Conservation (phyloP, 2,113 vertebrate species). For the Coreoperca whiteheadi region DNA sequence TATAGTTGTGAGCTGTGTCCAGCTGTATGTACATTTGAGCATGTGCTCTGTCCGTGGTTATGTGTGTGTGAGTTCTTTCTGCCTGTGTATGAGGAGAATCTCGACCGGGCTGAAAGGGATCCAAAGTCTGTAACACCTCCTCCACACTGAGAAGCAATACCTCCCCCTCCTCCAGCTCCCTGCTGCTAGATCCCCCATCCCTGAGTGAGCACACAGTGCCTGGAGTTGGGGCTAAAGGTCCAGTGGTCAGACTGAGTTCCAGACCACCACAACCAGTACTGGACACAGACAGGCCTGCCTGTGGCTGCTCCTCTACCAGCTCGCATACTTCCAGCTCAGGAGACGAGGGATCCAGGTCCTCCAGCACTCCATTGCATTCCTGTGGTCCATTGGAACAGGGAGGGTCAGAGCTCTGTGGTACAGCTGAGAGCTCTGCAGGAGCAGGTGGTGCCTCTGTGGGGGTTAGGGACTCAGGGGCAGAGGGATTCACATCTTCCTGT, state of each 20-base stretch:
- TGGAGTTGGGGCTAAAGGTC: slow-evolving; percentile 82
- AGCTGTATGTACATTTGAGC: slow-evolving; percentile 78
- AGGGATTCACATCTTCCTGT: slow-evolving; percentile 56
- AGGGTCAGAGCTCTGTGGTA: slow-evolving; percentile 82
- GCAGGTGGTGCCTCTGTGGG: slow-evolving; percentile 82
- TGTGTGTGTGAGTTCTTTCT: slow-evolving; percentile 66
- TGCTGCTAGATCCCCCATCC: slow-evolving; percentile 89
- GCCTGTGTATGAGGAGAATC: slow-evolving; percentile 66
- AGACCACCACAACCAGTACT: slow-evolving; percentile 70
- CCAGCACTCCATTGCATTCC: slow-evolving; percentile 90
- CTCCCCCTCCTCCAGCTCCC: slow-evolving; percentile 84
- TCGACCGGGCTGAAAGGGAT: slow-evolving; percentile 74
- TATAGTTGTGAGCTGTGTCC: slow-evolving; percentile 79
- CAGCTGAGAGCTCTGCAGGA: slow-evolving; percentile 88
- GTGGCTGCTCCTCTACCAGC: slow-evolving; percentile 87
- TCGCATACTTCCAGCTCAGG: slow-evolving; percentile 87
- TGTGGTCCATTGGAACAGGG: slow-evolving; percentile 89
- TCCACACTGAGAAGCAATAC: slow-evolving; percentile 94
- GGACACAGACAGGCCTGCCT: slow-evolving; percentile 83
- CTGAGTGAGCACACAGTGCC: slow-evolving; percentile 90
- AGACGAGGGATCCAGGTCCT: slow-evolving; percentile 89
- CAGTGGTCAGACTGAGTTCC: slow-evolving; percentile 86
- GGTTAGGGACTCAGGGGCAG: slow-evolving; percentile 77
- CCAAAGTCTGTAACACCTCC: slow-evolving; percentile 90
- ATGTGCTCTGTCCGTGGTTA: slow-evolving; percentile 69